A percentile compares a stretch with the other conserved stretches of the same genome.
phyloP scores from a whole-genome alignment of 2,888 invertebrate species.

The Silvanus unidentatus region DNA sequence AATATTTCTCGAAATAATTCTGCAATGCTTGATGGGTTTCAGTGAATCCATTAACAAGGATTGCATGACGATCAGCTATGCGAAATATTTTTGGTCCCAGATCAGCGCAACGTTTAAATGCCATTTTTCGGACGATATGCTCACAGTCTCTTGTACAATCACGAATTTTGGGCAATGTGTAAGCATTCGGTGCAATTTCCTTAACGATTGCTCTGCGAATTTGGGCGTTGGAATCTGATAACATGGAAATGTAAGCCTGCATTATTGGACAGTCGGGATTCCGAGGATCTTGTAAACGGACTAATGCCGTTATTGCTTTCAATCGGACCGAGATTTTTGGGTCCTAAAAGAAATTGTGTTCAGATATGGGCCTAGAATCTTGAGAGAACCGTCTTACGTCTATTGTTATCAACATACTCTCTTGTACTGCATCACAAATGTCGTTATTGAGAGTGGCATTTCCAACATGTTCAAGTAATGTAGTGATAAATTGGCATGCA shows the following conservation, averaged over 20 bases:
- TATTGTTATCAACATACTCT: conserved; percentile 29
- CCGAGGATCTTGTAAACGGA: conserved; percentile 72
- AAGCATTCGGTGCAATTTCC: conserved; percentile 26
- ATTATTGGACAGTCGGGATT: conserved; percentile 72
- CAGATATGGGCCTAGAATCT: background rate
- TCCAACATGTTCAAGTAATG: conserved; percentile 24
- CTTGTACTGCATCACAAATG: conserved; percentile 29
- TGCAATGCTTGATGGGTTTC: conserved; percentile 53
- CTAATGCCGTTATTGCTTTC: conserved; percentile 72
- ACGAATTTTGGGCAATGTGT: conserved; percentile 38
- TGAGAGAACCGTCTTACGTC: conserved; percentile 19
- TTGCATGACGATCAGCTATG: conserved; percentile 58
- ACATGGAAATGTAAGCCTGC: conserved; percentile 67
- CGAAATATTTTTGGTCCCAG: conserved; percentile 45
- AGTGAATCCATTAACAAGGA: conserved; percentile 59
- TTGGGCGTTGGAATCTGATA: conserved; percentile 59
- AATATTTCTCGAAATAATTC: conserved; percentile 46
- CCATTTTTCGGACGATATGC: conserved; percentile 62
- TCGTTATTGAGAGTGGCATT: conserved; percentile 24
- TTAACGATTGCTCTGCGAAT: conserved; percentile 28
- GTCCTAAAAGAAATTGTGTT: conserved; percentile 51
- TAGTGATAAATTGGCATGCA: conserved; percentile 25
- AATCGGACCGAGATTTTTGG: conserved; percentile 68
- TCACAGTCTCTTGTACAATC: conserved; percentile 72
- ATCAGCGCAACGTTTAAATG: conserved; percentile 40